phyloP scores from a whole-genome alignment of 2,113 vertebrate genomes.

The Oostethus manadensis region DNA sequence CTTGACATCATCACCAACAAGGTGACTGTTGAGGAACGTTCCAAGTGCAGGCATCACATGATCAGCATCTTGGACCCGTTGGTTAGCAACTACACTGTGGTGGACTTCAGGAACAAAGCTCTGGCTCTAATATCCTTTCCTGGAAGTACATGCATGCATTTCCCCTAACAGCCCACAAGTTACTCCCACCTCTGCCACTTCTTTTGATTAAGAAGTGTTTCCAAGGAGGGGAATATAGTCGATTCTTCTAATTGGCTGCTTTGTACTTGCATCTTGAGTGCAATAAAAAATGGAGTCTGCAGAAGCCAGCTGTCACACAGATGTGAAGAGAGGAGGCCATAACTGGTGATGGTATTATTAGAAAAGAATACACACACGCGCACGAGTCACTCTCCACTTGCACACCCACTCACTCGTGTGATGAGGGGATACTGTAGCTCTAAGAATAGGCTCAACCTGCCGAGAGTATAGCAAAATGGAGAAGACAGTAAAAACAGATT shows the following conservation, averaged over 20 bases:
- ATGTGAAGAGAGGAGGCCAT: conserved; percentile 62
- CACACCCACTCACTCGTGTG: conserved; percentile 24
- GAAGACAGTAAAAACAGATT: conserved; percentile 49
- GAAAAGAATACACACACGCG: conserved; percentile 31
- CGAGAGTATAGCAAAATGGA: conserved; percentile 34
- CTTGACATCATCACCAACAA: conserved; percentile 97
- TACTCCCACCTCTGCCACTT: conserved; percentile 1
- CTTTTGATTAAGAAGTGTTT: conserved; percentile 11
- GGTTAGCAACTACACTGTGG: conserved; percentile 82
- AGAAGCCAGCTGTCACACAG: conserved; percentile 52
- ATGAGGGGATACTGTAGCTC: conserved; percentile 48
- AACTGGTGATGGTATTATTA: conserved; percentile 60
- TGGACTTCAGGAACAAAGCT: conserved; percentile 93
- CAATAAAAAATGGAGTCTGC: conserved; percentile 37
- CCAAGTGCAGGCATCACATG: conserved; percentile 91
- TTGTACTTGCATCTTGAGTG: conserved; percentile 42
- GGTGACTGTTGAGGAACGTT: conserved; percentile 79
- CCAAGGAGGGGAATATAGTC: conserved; percentile 7
- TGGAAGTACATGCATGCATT: neutral
- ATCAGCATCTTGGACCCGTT: conserved; percentile 93
- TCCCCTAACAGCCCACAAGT: neutral
- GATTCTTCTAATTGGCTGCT: conserved; percentile 26
- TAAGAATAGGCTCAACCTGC: conserved; percentile 53
- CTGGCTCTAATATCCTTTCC: conserved; percentile 86
- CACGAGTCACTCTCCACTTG: neutral